Conservation (phyloP, 2,113 vertebrate species). For the Eleginops maclovinus region DNA sequence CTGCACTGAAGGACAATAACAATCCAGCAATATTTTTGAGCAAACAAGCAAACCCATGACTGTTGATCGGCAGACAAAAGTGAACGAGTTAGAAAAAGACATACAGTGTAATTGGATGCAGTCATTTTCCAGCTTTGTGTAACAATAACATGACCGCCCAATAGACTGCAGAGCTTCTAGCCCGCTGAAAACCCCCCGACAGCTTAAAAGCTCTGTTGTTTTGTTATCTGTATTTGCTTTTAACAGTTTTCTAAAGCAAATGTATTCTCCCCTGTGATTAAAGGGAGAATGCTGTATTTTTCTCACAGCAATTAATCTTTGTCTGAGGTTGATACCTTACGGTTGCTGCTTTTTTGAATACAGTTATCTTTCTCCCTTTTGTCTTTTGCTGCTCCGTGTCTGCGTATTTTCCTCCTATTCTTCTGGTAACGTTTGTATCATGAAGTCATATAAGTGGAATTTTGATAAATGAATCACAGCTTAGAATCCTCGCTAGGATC, state of each 20-base stretch:
- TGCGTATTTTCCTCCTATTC: background rate
- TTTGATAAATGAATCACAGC: background rate
- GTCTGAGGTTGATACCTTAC: conserved; percentile 47
- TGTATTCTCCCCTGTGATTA: conserved; percentile 53
- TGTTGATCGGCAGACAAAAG: conserved; percentile 41
- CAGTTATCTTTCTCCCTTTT: conserved; percentile 36
- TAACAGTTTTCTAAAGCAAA: conserved; percentile 61
- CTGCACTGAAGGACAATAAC: background rate
- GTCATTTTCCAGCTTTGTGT: conserved; percentile 42
- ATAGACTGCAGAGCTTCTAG: conserved; percentile 57
- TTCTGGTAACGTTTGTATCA: background rate
- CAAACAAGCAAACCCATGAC: conserved; percentile 19
- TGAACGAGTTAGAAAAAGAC: conserved; percentile 15
- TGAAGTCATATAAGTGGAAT: background rate
- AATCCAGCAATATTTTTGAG: background rate
- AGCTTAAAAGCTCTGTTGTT: conserved; percentile 71
- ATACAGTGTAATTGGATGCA: conserved; percentile 17
- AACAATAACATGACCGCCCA: conserved; percentile 48
- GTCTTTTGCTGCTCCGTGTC: conserved; percentile 9
- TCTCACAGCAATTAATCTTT: conserved; percentile 46
- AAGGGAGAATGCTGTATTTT: conserved; percentile 49
- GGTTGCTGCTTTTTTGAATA: conserved; percentile 23
- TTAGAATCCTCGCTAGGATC: background rate
- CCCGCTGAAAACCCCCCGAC: conserved; percentile 55
- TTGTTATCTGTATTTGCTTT: conserved; percentile 59